Conservation (phyloP, 2,797 vertebrate species). For the Dendrocincla tyrannina region DNA sequence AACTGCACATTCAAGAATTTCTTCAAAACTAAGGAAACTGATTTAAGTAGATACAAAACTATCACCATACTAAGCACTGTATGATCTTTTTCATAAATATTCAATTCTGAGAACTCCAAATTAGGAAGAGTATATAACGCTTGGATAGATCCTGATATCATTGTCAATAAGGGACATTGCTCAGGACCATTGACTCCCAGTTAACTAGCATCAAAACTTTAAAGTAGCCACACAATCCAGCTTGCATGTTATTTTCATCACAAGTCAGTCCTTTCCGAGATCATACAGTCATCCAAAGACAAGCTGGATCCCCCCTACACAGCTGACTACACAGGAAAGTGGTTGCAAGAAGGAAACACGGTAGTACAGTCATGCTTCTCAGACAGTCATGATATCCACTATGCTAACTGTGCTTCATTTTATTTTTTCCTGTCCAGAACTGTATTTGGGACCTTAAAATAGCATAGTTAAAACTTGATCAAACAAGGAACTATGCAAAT, state of each 20-base stretch:
- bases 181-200: not conserved
- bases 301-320: not conserved
- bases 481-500: not conserved
- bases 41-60: not conserved
- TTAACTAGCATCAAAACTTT: not conserved
- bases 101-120: not conserved
- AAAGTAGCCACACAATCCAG: not conserved
- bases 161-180: not conserved
- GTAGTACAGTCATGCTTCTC: not conserved
- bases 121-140: not conserved
- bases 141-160: not conserved
- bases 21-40: not conserved
- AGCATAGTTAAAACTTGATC: not conserved
- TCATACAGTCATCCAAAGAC: not conserved
- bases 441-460: not conserved
- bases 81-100: not conserved
- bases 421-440: not conserved
- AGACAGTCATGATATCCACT: not conserved
- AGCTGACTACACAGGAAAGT: not conserved
- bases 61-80: not conserved
- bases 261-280: not conserved
- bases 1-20: not conserved
- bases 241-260: not conserved
- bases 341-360: not conserved
- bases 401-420: not conserved